A percentile compares a stretch with the other conserved stretches of the same genome.
Evolutionary conservation across 2,797 vertebrate species (phyloP).

Genomic region (Macropodus opercularis): DNA sequence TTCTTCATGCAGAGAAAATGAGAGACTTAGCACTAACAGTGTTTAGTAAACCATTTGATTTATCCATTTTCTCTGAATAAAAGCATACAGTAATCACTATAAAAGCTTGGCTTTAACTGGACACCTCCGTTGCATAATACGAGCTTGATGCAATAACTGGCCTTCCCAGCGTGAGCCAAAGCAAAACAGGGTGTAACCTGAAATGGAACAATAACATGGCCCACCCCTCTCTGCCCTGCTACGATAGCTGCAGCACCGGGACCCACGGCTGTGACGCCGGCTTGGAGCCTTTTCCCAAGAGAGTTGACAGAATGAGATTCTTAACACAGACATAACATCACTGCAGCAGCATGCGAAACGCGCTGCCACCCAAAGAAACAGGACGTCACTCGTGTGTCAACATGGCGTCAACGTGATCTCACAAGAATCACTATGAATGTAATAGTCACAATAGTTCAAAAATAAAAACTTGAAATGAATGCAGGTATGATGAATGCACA

Average conservation of each 20-base stretch:
- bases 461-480: conserved; percentile 3
- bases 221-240: conserved; percentile 34
- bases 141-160: conserved; percentile 65
- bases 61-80: background rate
- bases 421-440: conserved; percentile 7
- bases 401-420: conserved; percentile 2
- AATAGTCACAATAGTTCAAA: too few species aligned
- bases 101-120: conserved; percentile 6
- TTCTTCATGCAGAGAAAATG: background rate
- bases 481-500: background rate
- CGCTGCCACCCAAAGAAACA: conserved; percentile 51
- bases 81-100: background rate
- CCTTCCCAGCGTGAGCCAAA: conserved; percentile 54
- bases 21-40: background rate
- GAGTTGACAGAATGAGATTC: conserved; percentile 27
- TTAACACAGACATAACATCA: conserved; percentile 22
- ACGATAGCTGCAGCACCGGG: conserved; percentile 29
- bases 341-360: conserved; percentile 25
- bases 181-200: conserved; percentile 78
- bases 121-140: conserved; percentile 62
- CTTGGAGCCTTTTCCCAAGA: conserved; percentile 38
- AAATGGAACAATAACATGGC: conserved; percentile 73
- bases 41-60: background rate
- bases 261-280: conserved; percentile 27
- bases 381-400: conserved; percentile 26